Evolutionary conservation across 2,888 invertebrate genomes (phyloP).

Genomic region (Kryphioiulus occultus): DNA sequence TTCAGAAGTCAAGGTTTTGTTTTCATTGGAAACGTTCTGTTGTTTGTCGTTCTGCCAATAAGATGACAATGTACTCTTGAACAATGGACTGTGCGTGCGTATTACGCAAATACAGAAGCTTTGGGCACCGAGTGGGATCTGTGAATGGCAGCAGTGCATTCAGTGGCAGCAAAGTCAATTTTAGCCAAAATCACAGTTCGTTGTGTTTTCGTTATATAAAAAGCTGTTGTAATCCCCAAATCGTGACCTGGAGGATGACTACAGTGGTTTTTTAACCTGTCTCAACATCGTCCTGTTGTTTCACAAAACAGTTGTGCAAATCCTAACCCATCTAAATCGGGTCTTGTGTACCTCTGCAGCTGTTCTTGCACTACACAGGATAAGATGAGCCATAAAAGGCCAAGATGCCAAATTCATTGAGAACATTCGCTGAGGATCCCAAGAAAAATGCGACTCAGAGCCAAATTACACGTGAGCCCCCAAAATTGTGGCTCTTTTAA

Average conservation of each 20-base stretch:
- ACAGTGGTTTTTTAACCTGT: not conserved
- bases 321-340: not conserved
- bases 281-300: not conserved
- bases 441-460: not conserved
- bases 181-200: not conserved
- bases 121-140: not conserved
- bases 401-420: constrained; percentile 16
- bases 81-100: too few species aligned
- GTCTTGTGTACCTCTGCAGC: not conserved
- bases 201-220: constrained; percentile 7
- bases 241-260: not conserved
- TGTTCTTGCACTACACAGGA: not conserved
- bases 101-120: not conserved
- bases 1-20: too few species aligned
- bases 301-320: not conserved
- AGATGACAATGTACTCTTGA: too few species aligned
- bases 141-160: not conserved
- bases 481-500: not conserved
- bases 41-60: too few species aligned
- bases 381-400: not conserved
- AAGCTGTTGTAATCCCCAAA: not conserved
- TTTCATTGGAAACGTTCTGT: too few species aligned
- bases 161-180: not conserved
- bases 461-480: not conserved
- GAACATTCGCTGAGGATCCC: not conserved